Conservation (phyloP, 1,140 invertebrate genomes). For the Euglossa dilemma region DNA sequence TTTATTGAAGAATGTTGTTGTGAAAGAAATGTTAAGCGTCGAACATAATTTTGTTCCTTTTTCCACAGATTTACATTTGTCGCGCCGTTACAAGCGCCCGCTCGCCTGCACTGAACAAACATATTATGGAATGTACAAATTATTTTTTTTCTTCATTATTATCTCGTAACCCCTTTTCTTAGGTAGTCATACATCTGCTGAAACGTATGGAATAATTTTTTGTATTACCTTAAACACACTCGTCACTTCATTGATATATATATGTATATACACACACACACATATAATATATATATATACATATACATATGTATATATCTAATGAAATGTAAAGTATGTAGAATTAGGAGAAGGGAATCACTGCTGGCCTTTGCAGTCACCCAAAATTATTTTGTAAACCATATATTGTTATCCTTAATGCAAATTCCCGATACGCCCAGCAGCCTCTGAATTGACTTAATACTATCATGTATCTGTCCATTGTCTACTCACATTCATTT, state of each 20-base stretch:
- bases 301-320: background rate
- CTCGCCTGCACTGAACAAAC: slow-evolving; percentile 79
- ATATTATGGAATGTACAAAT: slow-evolving; percentile 88
- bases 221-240: slow-evolving; percentile 28
- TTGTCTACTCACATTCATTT: slow-evolving; percentile 56
- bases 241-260: slow-evolving; percentile 33
- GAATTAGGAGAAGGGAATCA: slow-evolving; percentile 18
- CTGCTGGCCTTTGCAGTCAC: slow-evolving; percentile 67
- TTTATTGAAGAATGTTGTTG: background rate
- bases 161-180: slow-evolving; percentile 54
- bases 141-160: slow-evolving; percentile 75
- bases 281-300: background rate
- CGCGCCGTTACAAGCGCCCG: slow-evolving; percentile 50
- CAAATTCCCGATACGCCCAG: slow-evolving; percentile 54
- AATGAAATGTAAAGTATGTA: slow-evolving; percentile 21
- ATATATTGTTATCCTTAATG: slow-evolving; percentile 37
- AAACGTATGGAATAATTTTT: slow-evolving; percentile 41
- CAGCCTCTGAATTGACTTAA: slow-evolving; percentile 73
- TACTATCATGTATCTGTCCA: slow-evolving; percentile 70
- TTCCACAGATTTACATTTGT: background rate
- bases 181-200: slow-evolving; percentile 61
- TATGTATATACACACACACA: slow-evolving; percentile 1
- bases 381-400: slow-evolving; percentile 13
- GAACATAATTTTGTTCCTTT: background rate
- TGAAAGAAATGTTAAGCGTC: background rate